Conservation (phyloP, 2,113 vertebrate species). For the Herpailurus yagouaroundi region DNA sequence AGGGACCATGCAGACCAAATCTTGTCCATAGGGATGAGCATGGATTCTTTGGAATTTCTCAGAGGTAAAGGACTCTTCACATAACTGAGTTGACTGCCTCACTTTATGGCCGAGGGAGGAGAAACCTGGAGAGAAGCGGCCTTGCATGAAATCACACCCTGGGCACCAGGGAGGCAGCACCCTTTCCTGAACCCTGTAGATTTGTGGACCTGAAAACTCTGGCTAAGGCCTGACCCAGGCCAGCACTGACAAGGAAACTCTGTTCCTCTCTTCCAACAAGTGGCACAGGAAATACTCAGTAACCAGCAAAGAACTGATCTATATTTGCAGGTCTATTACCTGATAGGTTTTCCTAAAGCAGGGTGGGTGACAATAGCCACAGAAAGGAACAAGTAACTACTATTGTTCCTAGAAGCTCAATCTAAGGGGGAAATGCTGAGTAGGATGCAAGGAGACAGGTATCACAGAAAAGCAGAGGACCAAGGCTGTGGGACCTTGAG, state of each 20-base stretch:
- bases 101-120: background rate
- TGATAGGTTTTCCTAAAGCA: background rate
- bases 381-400: background rate
- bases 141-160: background rate
- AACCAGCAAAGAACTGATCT: background rate
- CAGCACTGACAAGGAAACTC: background rate
- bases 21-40: background rate
- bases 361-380: background rate
- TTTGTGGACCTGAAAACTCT: background rate
- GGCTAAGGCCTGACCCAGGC: background rate
- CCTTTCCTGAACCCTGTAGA: background rate
- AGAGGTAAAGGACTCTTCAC: background rate
- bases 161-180: background rate
- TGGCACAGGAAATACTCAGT: background rate
- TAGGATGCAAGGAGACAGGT: background rate
- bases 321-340: background rate
- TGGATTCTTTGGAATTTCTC: background rate
- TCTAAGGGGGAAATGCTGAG: background rate
- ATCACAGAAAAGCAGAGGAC: background rate
- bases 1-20: background rate
- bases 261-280: background rate
- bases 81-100: background rate
- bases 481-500: background rate
- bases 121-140: background rate
- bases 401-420: background rate